A percentile compares a stretch with the other conserved stretches of the same genome.
Conservation (phyloP, 2,888 invertebrate genomes). For the Lobophora halterata region DNA sequence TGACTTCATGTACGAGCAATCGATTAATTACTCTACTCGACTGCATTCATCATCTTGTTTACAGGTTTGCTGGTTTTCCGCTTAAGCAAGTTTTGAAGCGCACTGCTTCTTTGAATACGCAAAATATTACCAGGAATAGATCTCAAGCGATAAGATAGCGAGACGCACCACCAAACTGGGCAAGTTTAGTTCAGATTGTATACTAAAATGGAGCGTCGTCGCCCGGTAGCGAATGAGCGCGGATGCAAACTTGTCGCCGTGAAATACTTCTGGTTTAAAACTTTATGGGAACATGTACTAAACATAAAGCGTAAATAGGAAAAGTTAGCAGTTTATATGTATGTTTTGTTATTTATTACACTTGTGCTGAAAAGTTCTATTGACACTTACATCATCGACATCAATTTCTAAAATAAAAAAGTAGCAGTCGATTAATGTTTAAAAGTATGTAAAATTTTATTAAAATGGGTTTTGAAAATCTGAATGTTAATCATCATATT, state of each 20-base stretch:
- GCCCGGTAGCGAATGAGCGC: slow-evolving; percentile 38
- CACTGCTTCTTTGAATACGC: slow-evolving; percentile 24
- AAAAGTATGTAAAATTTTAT: too few species aligned
- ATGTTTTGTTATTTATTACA: too few species aligned
- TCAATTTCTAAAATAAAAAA: too few species aligned
- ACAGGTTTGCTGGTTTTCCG: slow-evolving; percentile 11
- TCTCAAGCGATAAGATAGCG: slow-evolving; percentile 45
- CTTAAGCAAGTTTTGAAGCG: slow-evolving; percentile 23
- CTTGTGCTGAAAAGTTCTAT: too few species aligned
- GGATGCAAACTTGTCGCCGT: slow-evolving; percentile 50
- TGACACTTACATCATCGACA: too few species aligned
- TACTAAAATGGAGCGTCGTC: slow-evolving; percentile 40
- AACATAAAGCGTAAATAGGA: slow-evolving; percentile 9
- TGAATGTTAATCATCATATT: too few species aligned
- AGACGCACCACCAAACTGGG: slow-evolving; percentile 40
- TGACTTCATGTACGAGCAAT: too few species aligned
- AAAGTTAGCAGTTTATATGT: too few species aligned
- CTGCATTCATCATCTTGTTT: slow-evolving; percentile 11
- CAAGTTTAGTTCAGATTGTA: slow-evolving; percentile 37
- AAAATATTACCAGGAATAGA: slow-evolving; percentile 38
- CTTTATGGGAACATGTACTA: slow-evolving; percentile 7
- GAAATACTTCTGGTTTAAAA: slow-evolving; percentile 16
- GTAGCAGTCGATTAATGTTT: too few species aligned
- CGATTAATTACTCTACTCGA: too few species aligned
- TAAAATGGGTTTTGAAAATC: too few species aligned